A percentile compares a stretch with the other conserved stretches of the same genome.
These are phyloP conservation scores for Zoanthus sansibaricus DNA, from an alignment of 92 coral and sea anemone species.

Conservation along the genomic window DNA sequence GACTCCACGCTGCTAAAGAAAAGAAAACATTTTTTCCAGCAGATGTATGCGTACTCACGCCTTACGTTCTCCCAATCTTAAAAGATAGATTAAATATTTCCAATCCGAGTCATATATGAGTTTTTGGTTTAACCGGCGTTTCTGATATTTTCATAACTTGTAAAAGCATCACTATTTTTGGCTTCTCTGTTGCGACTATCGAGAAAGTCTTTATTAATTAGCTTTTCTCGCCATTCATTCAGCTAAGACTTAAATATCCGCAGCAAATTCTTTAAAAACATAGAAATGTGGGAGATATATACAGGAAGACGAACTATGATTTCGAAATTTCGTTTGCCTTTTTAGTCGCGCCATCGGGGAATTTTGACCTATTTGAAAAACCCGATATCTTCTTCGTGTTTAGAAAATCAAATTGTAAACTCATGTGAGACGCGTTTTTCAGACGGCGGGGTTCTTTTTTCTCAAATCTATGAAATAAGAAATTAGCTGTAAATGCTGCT, in stretches of 20 bases:
- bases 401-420: constrained; percentile 46
- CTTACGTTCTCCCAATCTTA: constrained; percentile 16
- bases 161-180: neutral
- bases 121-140: constrained; percentile 6
- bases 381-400: constrained; percentile 26
- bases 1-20: constrained; percentile 58
- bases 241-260: neutral
- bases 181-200: neutral
- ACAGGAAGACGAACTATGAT: neutral
- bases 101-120: neutral
- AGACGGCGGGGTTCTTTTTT: constrained; percentile 44
- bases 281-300: neutral
- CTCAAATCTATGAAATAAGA: neutral
- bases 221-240: neutral
- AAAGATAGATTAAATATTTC: constrained; percentile 15
- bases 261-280: neutral
- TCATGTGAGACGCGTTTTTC: constrained; percentile 4
- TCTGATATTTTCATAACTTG: neutral
- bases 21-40: constrained; percentile 59
- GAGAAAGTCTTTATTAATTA: neutral
- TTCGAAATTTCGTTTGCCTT: neutral
- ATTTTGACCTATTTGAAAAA: neutral
- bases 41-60: constrained; percentile 72
- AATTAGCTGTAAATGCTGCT: neutral
- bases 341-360: constrained; percentile 15